Evolutionary conservation across 2,797 vertebrate genomes (phyloP), one percentile per base, ranked within the genome.

Genomic region (Neosalanx taihuensis): DNA sequence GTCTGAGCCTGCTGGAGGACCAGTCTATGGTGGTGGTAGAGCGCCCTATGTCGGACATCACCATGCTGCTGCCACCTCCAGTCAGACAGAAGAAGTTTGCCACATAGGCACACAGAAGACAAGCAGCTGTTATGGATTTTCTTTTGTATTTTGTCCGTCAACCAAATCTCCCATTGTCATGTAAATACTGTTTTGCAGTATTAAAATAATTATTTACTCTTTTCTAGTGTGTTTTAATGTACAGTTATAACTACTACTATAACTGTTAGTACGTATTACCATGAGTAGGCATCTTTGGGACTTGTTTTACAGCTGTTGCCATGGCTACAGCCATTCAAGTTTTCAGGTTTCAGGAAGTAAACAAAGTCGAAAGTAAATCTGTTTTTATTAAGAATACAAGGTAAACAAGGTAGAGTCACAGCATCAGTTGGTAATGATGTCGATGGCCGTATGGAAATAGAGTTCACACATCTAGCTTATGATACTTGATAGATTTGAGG

Each of bases 11-110:
- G 62, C 75, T 99, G 90, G 94, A 95, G 0, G 94, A 95, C 79
- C 89, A 87, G n/a, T 95, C 94, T 61, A 85, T 99, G 1, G 95
- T 98, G 33, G 89, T 94, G 64, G 95, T 98, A 75, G 96, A 98
- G 81, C 93, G 97, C 71, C 95, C 95, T 20, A 83, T 98, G 67
- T 76, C 91, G 82, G 95, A 96, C 83, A 92, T 98, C 82, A 78
- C 89, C 29, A 84, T 92, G 17, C 94, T 95, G 76, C 92, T 99
- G 72, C 96, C 97, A 0, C 89, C 94, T 12, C 95, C 96, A 1
- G 86, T 98, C 79, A 93, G 93, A 67, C 93, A 94, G 91, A 98
- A 98, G 92, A 97, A 94, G 82, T 99, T 99, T 75, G 97, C 95
- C 76, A 98, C 97, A 59, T 98, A 93, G 91, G 71, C 17, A 20